Percentiles rank a stretch among this genome's conserved stretches.
phyloP scores from a whole-genome alignment of 2,113 vertebrate species.

The Apodemus sylvaticus region DNA sequence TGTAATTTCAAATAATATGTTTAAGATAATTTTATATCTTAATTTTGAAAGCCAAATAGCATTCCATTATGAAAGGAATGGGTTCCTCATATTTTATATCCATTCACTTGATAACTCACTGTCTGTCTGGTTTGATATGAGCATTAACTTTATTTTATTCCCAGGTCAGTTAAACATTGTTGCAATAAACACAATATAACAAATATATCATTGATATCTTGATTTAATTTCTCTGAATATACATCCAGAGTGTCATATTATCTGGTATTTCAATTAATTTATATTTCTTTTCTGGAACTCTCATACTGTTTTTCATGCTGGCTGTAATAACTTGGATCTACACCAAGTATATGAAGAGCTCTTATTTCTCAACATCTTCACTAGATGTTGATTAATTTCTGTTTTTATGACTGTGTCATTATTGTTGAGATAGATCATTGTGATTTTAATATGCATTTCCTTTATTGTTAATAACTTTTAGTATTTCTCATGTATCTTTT shows the following conservation, averaged over 20 bases:
- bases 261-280: background rate
- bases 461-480: background rate
- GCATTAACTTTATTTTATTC: background rate
- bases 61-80: background rate
- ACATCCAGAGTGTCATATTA: background rate
- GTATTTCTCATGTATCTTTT: background rate
- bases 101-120: background rate
- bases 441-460: background rate
- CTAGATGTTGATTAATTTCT: background rate
- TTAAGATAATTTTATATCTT: background rate
- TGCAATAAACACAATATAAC: background rate
- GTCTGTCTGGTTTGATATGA: no score
- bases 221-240: background rate
- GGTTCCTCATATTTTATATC: background rate
- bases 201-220: background rate
- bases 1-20: background rate
- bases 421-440: background rate
- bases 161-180: background rate
- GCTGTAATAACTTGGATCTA: background rate
- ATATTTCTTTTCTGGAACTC: background rate
- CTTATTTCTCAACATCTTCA: background rate
- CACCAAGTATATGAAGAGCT: background rate
- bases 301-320: background rate
- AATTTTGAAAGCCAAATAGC: background rate
- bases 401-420: background rate